Base-by-base conservation (phyloP, 1,140 invertebrate genomes). In the Caenorhabditis elegans region DNA sequence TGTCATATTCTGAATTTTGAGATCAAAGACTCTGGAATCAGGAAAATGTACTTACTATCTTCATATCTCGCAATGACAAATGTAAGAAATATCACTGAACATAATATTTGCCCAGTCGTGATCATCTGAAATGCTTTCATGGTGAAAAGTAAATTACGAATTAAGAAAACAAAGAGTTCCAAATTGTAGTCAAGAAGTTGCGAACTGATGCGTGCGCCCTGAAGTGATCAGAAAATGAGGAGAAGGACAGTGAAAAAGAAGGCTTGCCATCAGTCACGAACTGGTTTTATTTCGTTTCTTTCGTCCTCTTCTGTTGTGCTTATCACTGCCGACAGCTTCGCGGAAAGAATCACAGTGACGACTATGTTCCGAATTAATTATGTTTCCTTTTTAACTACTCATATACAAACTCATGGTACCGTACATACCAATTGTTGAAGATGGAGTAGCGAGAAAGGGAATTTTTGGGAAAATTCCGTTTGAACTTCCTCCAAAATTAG, bases 1-100 rank as follows among this genome's bases (percentile, higher is more conserved):
- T 47, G 55, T 89, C 88, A 82, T 89, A 89, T 34, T 77, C 82
- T 83, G 26, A 46, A 78, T 53, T 70, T 22, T 15, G 6, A 19
- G 19, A 10, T 11, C 0, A 36, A 19, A 26, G 24, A 26, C 8
- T n/a, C 48, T 31, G 3, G 3, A 36, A 10, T 10, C 3, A 1
- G 0, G 46, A 77, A 48, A 22, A 2, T 31, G 6, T 2, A 46
- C 48, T 77, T 3, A 51, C 76, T 70, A 39, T 70, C 60, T 70
- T 70, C 60, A 24, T 70, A 70, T 70, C 60, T 70, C 1, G 60
- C 60, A 39, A 70, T 70, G 17, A 70, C 60, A 39, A 70, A 70
- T 1, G 60, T 70, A n/a, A 70, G 60, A 43, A 70, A 70, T 70
- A 70, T 39, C 31, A 70, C 34, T 22, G 60, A 36, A 22, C 60